Percentiles rank a stretch among this genome's conserved stretches.
phyloP scores from a whole-genome alignment of 1,140 invertebrate species.

The Brachionus manjavacas region DNA sequence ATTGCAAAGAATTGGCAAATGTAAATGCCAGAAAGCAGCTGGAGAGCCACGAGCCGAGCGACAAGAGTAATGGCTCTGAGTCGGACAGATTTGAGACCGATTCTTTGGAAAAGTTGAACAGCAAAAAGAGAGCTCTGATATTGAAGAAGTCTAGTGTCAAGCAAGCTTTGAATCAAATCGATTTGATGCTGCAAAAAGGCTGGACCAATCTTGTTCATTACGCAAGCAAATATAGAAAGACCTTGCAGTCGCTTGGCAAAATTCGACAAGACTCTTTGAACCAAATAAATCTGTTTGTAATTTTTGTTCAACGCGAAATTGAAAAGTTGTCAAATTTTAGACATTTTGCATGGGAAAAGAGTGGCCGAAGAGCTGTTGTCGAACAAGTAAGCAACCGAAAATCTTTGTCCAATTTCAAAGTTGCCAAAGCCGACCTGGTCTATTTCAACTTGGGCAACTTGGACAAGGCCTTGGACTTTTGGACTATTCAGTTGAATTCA shows the following conservation, averaged over 20 bases:
- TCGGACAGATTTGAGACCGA: conserved; percentile 6
- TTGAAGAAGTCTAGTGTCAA: not conserved
- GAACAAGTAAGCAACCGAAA: not conserved
- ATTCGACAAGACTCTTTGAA: not conserved
- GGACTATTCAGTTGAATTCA: conserved; percentile 49
- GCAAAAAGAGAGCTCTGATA: not conserved
- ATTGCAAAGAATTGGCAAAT: not conserved
- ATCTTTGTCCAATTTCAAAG: not conserved
- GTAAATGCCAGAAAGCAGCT: not conserved
- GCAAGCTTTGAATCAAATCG: not conserved
- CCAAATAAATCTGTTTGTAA: not conserved
- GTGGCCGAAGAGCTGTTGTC: not conserved
- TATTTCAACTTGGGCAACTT: conserved; percentile 47
- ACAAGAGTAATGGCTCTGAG: not conserved
- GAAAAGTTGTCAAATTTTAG: not conserved
- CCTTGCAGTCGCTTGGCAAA: not conserved
- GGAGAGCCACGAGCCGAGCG: not conserved
- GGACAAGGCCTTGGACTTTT: conserved; percentile 50
- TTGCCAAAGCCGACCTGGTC: not conserved
- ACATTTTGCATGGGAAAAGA: not conserved
- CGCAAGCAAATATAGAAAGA: not conserved
- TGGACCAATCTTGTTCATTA: conserved; percentile 32
- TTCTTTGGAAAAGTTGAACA: conserved; percentile 10
- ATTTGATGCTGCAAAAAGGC: not conserved
- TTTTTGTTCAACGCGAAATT: not conserved